Base-by-base conservation (phyloP, 2,113 vertebrate genomes). In the Pygoscelis antarcticus region DNA sequence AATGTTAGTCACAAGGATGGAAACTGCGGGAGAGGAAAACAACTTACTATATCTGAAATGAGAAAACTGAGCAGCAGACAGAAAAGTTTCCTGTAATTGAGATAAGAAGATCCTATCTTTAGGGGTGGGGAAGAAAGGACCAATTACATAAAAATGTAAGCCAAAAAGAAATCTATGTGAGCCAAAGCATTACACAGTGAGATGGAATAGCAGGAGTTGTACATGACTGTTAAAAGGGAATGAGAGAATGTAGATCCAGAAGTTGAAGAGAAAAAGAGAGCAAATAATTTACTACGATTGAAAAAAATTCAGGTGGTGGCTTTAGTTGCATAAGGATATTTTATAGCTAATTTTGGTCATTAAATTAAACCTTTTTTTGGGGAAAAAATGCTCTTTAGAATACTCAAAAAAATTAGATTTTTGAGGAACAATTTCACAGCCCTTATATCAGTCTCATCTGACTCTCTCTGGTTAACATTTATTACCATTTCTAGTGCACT, bases 331-430 rank as follows among this genome's bases (percentile, higher is more conserved):
- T 27, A 27, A 65, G 21, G 22, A 18, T 44, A 52, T 72, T 78
- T 42, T 71, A 7, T 70, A 30, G 26, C 3, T 83, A 15, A 21
- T 44, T 83, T 83, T 72, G 7, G 7, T 47, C 7, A 57, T 32
- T 54, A 66, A 58, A 76, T n/a, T 23, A 64, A 87, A 54, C 13
- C 0, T 26, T 30, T 68, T 89, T n/a, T 6, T 1, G 0, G 4
- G 0, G 4, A 6, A 32, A 46, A 46, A 11, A 54, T 13, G 0
- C 1, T 21, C 74, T 74, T 71, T 54, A 7, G 42, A 69, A 75
- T 60, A 46, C 3, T 55, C 7, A 51, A 54, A 86, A 32, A 46
- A 8, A 11, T 46, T 17, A 26, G 12, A 42, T n/a, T 46, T 83
- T 55, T 72, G 22, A 65, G 26, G 36, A 87, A 55, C 8, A 57